Evolutionary conservation across 92 coral and sea anemone genomes (phyloP), one percentile per base, ranked within the genome.

Genomic region (Parazoanthus darwini): DNA sequence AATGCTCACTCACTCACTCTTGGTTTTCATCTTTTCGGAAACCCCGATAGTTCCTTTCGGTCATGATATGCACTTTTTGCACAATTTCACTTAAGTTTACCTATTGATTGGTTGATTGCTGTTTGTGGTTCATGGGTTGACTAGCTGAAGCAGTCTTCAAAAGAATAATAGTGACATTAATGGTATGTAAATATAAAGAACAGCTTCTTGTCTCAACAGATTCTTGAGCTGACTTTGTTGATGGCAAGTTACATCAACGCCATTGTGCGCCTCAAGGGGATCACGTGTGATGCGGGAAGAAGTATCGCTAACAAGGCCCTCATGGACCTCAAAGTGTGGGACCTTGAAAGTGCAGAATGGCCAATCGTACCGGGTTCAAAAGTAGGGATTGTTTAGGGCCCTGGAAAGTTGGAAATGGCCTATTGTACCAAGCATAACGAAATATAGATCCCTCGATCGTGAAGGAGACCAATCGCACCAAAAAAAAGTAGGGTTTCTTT

Each of bases 231-330:
- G 59, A 97, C 99, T 2, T 92, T 97, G 38, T 92, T 97, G n/a
- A 97, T 97, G 94, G 99, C 99, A 63, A 97, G 99, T 77, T 97
- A 95, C 93, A 95, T 97, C 93, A 97, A 97, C 90, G 99, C 99
- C 22, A 97, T 97, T 42, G 95, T 97, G 58, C 93, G 97, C 33
- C 98, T 94, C 82, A 92, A 97, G 80, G 99, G 99, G 11, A 92
- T 97, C 77, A 97, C 99, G 13, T 97, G 98, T 74, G 96, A 97
- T 65, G 90, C 92, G 70, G 87, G 89, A 35, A 88, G 94, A 23
- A 75, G 84, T 63, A 84, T 92, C 9, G 85, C 95, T 42, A 94
- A 88, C 82, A 91, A 93, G 75, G 91, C 93, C 16, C 91, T 92
- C 48, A 80, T 92, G 88, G 96, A 97, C 85, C 94, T 94, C 56